Conservation (phyloP, 2,888 invertebrate species). For the Clusia tigrina region DNA sequence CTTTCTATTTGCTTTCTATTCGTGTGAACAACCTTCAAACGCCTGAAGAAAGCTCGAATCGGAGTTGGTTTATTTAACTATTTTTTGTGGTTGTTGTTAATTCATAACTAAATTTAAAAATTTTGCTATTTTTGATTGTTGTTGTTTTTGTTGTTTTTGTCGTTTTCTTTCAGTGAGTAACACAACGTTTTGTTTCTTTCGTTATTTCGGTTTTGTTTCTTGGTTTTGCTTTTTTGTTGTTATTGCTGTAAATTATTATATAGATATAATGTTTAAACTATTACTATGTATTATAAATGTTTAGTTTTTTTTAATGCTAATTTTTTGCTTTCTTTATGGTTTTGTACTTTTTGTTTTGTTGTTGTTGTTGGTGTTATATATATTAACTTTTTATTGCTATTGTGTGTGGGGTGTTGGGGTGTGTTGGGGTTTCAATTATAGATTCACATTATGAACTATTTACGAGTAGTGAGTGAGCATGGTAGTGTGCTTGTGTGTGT, state of each 20-base stretch:
- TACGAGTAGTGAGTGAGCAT: conserved; percentile 25
- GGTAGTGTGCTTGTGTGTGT: conserved; percentile 18
- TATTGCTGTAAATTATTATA: too few relatives aligned
- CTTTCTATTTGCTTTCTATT: too few relatives aligned
- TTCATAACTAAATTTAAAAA: not conserved
- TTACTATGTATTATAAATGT: conserved; percentile 21
- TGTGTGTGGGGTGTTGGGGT: conserved; percentile 36
- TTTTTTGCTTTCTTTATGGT: conserved; percentile 31
- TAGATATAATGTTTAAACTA: conserved; percentile 27
- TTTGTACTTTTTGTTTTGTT: conserved; percentile 43
- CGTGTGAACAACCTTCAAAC: too few relatives aligned
- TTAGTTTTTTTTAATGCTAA: conserved; percentile 24
- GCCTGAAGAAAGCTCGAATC: too few relatives aligned
- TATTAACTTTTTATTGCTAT: conserved; percentile 28
- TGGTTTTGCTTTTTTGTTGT: conserved; percentile 11
- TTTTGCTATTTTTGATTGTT: not conserved
- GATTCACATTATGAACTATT: conserved; percentile 13
- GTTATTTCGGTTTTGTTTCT: not conserved
- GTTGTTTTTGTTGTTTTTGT: conserved; percentile 31
- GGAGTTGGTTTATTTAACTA: too few relatives aligned
- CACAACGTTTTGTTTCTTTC: conserved; percentile 17
- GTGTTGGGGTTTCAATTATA: too few relatives aligned
- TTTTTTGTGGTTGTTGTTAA: too few relatives aligned
- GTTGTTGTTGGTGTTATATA: conserved; percentile 13
- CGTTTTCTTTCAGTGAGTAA: conserved; percentile 19